These are phyloP conservation scores for Tiphia femorata DNA, from an alignment of 2,888 invertebrate genomes.

Conservation along the genomic window DNA sequence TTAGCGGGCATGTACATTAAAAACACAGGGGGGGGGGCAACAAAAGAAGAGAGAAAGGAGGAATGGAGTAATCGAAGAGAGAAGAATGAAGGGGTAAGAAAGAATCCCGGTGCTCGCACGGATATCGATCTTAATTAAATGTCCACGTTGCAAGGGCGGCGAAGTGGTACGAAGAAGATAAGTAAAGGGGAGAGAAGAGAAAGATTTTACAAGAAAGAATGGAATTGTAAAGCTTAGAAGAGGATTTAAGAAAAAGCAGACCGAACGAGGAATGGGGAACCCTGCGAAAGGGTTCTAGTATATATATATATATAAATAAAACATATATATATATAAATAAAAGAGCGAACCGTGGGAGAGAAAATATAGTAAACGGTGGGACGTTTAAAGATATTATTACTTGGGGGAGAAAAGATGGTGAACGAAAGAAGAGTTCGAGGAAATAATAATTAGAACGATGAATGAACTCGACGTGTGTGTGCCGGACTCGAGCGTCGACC, in stretches of 20 bases:
- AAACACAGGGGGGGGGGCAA: constrained; percentile 39
- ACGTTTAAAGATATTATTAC: constrained; percentile 15
- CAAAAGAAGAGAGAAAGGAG: constrained; percentile 14
- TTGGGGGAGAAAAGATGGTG: constrained; percentile 10
- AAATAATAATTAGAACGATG: constrained; percentile 30
- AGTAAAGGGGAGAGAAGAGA: constrained; percentile 11
- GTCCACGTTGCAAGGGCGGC: constrained; percentile 34
- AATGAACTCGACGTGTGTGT: constrained; percentile 52
- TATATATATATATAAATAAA: constrained; percentile 35
- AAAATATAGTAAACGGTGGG: neutral
- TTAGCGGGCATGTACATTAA: constrained; percentile 69
- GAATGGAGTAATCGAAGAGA: too few relatives aligned
- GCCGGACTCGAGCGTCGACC: constrained; percentile 61
- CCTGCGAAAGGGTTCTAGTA: constrained; percentile 4
- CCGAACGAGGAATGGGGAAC: neutral
- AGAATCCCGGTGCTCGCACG: constrained; percentile 54
- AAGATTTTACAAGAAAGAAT: constrained; percentile 7
- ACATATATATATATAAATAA: constrained; percentile 42
- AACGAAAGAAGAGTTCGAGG: constrained; percentile 12
- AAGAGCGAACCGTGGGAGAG: neutral
- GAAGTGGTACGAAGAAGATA: constrained; percentile 7
- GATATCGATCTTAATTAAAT: constrained; percentile 28
- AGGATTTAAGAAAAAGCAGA: constrained; percentile 1
- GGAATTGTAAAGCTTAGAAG: constrained; percentile 5
- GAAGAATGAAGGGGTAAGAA: too few relatives aligned